Evolutionary conservation across 1,140 invertebrate species (phyloP).

Genomic region (Ceratina calcarata): DNA sequence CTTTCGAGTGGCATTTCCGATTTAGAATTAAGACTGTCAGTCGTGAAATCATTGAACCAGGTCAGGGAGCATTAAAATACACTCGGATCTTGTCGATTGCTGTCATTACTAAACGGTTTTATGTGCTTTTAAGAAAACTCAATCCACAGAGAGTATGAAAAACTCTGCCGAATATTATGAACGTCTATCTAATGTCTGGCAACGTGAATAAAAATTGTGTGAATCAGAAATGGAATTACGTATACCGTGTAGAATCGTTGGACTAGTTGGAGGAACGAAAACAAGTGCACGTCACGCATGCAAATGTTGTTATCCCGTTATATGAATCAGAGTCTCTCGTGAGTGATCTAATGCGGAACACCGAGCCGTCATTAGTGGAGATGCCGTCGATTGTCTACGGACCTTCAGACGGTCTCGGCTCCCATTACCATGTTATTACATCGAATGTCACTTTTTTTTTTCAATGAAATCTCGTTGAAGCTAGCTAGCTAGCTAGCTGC

Average conservation of each 20-base stretch:
- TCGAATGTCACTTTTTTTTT: constrained; percentile 43
- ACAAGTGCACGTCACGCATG: neutral
- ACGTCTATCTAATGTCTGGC: no score
- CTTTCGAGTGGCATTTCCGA: no score
- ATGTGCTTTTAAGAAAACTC: no score
- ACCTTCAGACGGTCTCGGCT: constrained; percentile 19
- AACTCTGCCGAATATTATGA: no score
- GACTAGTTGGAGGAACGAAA: neutral
- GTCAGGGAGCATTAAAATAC: no score
- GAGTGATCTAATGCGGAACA: constrained; percentile 34
- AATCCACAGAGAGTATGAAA: no score
- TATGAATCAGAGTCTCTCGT: neutral
- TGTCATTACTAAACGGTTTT: no score
- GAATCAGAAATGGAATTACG: neutral
- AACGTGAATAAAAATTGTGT: neutral
- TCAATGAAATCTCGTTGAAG: constrained; percentile 19
- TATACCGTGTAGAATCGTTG: no score
- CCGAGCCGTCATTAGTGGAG: constrained; percentile 4
- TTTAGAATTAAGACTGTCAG: no score
- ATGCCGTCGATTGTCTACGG: constrained; percentile 5
- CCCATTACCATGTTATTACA: constrained; percentile 45
- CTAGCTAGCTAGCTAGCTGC: no score
- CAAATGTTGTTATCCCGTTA: constrained; percentile 12
- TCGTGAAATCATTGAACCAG: no score
- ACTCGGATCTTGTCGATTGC: no score